These are phyloP conservation scores for Falco punctatus DNA, from an alignment of 2,113 vertebrate genomes.

Conservation along the genomic window DNA sequence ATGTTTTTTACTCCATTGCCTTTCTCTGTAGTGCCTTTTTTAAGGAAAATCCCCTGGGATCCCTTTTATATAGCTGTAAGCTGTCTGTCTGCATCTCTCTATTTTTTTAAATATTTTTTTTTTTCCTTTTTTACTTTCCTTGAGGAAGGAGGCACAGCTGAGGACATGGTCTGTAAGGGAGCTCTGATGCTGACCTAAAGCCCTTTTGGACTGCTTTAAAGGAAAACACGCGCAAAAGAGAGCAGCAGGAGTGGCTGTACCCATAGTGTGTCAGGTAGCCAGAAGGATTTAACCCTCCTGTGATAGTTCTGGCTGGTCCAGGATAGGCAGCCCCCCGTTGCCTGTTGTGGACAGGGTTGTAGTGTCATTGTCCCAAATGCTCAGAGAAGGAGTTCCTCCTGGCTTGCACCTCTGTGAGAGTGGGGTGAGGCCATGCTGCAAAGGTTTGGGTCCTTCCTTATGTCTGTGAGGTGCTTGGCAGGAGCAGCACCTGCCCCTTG, in stretches of 20 bases:
- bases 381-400: neutral
- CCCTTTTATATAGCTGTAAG: slow-evolving; percentile 10
- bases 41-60: neutral
- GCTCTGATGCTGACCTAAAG: neutral
- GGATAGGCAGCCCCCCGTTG: fast-evolving
- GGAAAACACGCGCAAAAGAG: neutral
- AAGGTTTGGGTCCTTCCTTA: neutral
- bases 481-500: neutral
- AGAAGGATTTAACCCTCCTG: neutral
- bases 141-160: neutral
- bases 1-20: neutral
- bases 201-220: neutral
- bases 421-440: neutral
- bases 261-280: neutral
- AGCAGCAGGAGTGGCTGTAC: neutral
- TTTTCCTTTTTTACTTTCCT: neutral
- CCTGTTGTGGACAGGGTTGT: neutral
- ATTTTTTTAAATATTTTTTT: neutral
- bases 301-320: neutral
- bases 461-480: neutral
- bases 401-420: neutral
- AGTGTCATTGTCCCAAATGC: neutral
- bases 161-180: neutral
- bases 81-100: neutral
- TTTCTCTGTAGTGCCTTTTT: neutral